Conservation (phyloP, 2,888 invertebrate species). For the Drosophila subsilvestris region DNA sequence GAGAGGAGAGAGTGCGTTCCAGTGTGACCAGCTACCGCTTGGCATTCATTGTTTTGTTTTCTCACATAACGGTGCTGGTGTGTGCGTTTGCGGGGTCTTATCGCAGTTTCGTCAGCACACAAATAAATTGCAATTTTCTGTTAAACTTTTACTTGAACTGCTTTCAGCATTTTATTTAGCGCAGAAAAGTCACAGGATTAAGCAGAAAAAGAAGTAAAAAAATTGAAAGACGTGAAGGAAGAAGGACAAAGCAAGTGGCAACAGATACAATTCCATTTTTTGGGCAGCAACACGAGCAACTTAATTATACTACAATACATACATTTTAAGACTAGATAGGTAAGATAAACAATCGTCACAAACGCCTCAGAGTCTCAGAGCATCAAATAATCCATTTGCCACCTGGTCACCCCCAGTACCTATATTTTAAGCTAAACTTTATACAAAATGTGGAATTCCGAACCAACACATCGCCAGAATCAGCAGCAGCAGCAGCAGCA, state of each 20-base stretch:
- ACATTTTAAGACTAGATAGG: slow-evolving; percentile 52
- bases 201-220: neutral
- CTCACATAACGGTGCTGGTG: slow-evolving; percentile 40
- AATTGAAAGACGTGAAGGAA: slow-evolving; percentile 13
- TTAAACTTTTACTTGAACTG: slow-evolving; percentile 10
- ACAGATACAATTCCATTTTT: slow-evolving; percentile 66
- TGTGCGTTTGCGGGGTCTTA: slow-evolving; percentile 41
- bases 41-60: slow-evolving; percentile 50
- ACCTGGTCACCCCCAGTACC: slow-evolving; percentile 38
- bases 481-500: slow-evolving; percentile 58
- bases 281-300: slow-evolving; percentile 42
- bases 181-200: slow-evolving; percentile 27
- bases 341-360: slow-evolving; percentile 13
- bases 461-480: slow-evolving; percentile 74
- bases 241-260: slow-evolving; percentile 19
- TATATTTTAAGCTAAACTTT: slow-evolving; percentile 42
- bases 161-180: slow-evolving; percentile 73
- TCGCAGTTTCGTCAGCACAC: slow-evolving; percentile 39
- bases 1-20: neutral
- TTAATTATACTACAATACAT: slow-evolving; percentile 40
- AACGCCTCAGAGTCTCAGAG: slow-evolving; percentile 9
- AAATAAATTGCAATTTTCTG: slow-evolving; percentile 29
- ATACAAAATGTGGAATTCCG: slow-evolving; percentile 83
- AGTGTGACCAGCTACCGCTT: slow-evolving; percentile 35
- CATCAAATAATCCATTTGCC: neutral